phyloP scores from a whole-genome alignment of 2,888 invertebrate species.

The Tetramorium bicarinatum region DNA sequence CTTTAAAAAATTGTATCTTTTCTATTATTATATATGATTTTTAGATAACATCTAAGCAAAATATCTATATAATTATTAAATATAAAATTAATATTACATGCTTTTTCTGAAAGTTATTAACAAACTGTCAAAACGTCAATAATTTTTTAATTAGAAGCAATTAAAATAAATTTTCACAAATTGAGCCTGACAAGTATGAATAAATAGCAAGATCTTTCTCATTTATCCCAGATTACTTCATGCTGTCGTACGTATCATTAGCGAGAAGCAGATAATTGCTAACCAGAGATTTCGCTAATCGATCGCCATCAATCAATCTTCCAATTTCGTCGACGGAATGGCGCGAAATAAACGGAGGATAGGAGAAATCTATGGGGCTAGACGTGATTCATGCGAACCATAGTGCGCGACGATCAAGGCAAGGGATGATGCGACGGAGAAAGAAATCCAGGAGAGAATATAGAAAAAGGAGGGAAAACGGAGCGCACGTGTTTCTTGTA shows the following conservation, averaged over 20 bases:
- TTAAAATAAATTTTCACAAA: background rate
- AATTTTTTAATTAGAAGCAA: background rate
- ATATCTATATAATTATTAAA: background rate
- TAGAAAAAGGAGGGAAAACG: conserved; percentile 68
- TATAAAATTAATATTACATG: background rate
- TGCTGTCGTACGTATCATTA: background rate
- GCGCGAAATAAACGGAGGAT: conserved; percentile 68
- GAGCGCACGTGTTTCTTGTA: conserved; percentile 80
- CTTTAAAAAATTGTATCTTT: background rate
- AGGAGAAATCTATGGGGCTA: conserved; percentile 49
- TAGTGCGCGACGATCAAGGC: conserved; percentile 58
- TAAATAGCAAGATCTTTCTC: background rate
- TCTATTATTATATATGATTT: background rate
- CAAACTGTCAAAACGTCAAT: background rate
- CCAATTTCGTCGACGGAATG: conserved; percentile 60
- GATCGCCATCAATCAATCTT: conserved; percentile 34
- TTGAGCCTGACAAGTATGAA: background rate
- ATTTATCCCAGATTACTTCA: conserved; percentile 3
- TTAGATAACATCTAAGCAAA: background rate
- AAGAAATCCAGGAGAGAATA: conserved; percentile 51
- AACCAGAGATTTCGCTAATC: conserved; percentile 21
- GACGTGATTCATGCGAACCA: conserved; percentile 75
- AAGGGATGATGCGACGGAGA: conserved; percentile 48
- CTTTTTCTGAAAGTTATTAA: background rate
- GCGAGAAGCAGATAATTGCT: background rate